phyloP scores from a whole-genome alignment of 1,140 invertebrate species.

The Anoplophora glabripennis region DNA sequence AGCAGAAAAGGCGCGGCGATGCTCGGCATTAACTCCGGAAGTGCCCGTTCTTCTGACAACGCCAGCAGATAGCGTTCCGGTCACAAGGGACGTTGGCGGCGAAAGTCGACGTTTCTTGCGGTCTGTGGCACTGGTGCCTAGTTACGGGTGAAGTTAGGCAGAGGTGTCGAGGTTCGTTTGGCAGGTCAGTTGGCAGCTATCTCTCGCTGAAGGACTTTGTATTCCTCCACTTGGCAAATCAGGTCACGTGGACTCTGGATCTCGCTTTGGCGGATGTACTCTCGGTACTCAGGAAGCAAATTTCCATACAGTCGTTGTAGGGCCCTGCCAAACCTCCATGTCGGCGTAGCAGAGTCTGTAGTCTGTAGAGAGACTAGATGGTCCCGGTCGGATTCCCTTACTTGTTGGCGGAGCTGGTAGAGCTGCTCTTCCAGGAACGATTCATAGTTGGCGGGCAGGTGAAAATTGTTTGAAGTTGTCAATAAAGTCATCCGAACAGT shows the following conservation, averaged over 20 bases:
- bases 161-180: neutral
- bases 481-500: too few relatives aligned
- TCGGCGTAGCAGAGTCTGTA: slow-evolving; percentile 15
- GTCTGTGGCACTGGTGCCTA: too few relatives aligned
- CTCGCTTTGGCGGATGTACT: neutral
- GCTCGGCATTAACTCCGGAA: neutral
- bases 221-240: neutral
- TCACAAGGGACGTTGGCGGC: neutral
- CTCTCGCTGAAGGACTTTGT: neutral
- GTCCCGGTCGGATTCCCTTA: neutral
- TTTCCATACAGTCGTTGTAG: slow-evolving; percentile 16
- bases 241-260: neutral
- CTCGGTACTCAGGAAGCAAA: slow-evolving; percentile 17
- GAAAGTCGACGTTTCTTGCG: neutral
- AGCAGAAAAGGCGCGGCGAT: neutral
- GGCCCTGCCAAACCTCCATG: slow-evolving; percentile 7
- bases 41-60: neutral
- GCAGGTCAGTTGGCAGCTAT: neutral
- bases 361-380: slow-evolving; percentile 19
- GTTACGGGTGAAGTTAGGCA: neutral
- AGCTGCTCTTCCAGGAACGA: too few relatives aligned
- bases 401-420: neutral
- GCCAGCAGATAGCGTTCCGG: neutral
- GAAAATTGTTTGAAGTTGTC: too few relatives aligned
- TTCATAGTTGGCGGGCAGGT: too few relatives aligned